Conservation (phyloP, 2,113 vertebrate genomes). For the Anarhynchus alexandrinus region DNA sequence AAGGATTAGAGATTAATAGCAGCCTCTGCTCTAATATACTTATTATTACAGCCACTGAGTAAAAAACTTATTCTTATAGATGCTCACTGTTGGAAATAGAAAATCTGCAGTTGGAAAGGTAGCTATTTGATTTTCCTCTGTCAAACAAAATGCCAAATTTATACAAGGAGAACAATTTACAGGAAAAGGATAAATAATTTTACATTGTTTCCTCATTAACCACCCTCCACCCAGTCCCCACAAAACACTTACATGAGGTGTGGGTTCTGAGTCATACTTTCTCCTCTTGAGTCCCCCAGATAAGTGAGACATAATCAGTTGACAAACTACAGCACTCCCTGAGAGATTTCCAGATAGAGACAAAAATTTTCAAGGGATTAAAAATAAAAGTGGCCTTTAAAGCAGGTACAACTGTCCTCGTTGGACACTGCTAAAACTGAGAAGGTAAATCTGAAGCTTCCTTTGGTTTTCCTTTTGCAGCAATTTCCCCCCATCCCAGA, state of each 20-base stretch:
- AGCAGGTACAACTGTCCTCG: neutral
- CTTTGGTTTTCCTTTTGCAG: neutral
- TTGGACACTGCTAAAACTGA: neutral
- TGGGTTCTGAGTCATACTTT: neutral
- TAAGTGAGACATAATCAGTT: neutral
- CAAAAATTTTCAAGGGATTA: neutral
- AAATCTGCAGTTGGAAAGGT: neutral
- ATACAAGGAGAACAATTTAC: neutral
- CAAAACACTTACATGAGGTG: neutral
- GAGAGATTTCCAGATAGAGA: neutral
- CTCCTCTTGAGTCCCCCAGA: neutral
- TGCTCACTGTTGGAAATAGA: neutral
- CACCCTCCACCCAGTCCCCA: neutral
- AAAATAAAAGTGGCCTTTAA: neutral
- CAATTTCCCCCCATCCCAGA: neutral
- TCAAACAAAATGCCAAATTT: neutral
- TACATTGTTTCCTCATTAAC: neutral
- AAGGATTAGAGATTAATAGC: neutral
- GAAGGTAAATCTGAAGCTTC: neutral
- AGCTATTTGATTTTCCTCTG: neutral
- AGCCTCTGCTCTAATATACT: neutral
- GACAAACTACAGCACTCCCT: neutral
- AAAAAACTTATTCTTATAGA: neutral
- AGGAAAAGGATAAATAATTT: neutral
- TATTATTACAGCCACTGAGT: neutral